Conservation (phyloP, 2,888 invertebrate species). For the Diarsia rubi region DNA sequence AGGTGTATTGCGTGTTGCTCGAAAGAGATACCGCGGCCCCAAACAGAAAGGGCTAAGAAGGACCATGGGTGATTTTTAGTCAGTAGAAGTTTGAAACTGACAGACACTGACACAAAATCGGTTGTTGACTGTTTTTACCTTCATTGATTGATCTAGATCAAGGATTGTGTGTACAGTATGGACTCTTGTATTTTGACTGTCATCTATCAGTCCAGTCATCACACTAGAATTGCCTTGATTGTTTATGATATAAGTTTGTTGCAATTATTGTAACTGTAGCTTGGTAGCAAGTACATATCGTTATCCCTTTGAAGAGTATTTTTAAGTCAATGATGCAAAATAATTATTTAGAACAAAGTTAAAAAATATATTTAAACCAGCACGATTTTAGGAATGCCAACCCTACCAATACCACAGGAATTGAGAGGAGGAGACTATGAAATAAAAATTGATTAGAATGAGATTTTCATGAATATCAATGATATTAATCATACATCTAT, state of each 20-base stretch:
- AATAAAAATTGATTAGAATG: slow-evolving; percentile 66
- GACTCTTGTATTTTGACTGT: no score
- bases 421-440: slow-evolving; percentile 26
- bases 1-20: no score
- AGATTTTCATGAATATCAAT: slow-evolving; percentile 73
- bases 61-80: no score
- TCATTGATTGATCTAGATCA: neutral
- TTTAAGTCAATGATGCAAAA: neutral
- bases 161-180: neutral
- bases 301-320: neutral
- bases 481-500: slow-evolving; percentile 65
- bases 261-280: neutral
- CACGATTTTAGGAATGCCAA: slow-evolving; percentile 5
- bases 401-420: slow-evolving; percentile 38
- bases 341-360: neutral
- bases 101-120: no score
- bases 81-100: no score
- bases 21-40: no score
- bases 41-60: no score
- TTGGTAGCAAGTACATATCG: neutral
- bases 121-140: neutral
- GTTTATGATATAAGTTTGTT: neutral
- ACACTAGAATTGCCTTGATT: neutral
- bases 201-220: neutral
- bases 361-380: neutral